Evolutionary conservation across 2,888 invertebrate species (phyloP).

Genomic region (Xanthia icteritia): DNA sequence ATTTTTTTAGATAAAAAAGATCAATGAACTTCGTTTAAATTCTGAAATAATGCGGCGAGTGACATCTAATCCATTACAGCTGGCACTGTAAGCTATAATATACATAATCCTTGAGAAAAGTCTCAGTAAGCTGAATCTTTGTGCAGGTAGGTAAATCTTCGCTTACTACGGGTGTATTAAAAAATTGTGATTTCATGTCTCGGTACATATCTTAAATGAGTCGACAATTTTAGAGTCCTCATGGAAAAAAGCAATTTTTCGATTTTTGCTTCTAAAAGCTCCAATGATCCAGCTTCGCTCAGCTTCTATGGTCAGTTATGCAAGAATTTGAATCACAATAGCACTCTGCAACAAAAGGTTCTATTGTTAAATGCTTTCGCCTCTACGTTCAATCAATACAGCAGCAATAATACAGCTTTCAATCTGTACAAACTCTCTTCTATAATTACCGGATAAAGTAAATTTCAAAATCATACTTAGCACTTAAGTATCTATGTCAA

Average conservation of each 20-base stretch:
- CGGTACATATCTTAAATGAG: no score
- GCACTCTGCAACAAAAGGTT: neutral
- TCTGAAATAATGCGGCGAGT: conserved; percentile 14
- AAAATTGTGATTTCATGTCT: neutral
- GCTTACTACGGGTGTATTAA: neutral
- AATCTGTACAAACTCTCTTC: no score
- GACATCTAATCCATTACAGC: conserved; percentile 15
- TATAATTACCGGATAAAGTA: neutral
- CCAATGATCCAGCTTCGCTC: no score
- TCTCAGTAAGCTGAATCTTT: neutral
- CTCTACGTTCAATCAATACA: neutral
- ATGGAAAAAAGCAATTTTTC: neutral
- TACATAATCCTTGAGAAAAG: neutral
- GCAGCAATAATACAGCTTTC: no score
- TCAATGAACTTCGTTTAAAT: conserved; percentile 22
- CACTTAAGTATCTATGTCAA: neutral
- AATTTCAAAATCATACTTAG: neutral
- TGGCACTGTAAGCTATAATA: neutral
- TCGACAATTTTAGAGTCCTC: no score
- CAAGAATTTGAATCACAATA: neutral
- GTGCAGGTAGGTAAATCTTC: no score
- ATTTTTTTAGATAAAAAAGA: conserved; percentile 20
- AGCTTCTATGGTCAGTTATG: neutral
- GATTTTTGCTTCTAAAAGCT: neutral
- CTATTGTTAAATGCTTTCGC: neutral